Percentiles rank a stretch among this genome's conserved stretches.
phyloP scores from a whole-genome alignment of 1,140 invertebrate species.

The Lucilia sericata region DNA sequence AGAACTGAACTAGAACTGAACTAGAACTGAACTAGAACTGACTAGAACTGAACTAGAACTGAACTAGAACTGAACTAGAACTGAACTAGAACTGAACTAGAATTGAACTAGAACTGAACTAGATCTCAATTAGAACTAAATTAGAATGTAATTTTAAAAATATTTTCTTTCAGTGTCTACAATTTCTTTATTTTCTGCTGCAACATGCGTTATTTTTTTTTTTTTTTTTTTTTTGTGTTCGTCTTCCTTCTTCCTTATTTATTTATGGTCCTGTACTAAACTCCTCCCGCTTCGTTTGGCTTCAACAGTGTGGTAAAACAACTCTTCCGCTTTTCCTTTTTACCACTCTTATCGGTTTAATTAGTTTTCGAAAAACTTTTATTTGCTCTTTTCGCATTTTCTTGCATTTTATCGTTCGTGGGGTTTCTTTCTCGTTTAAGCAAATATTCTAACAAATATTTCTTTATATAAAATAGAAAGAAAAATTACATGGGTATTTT shows the following conservation, averaged over 20 bases:
- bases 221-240: background rate
- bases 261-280: background rate
- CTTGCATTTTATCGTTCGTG: background rate
- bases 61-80: too few species aligned
- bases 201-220: background rate
- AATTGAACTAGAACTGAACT: too few species aligned
- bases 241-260: background rate
- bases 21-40: too few species aligned
- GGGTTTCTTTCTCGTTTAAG: background rate
- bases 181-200: background rate
- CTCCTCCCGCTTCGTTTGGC: slow-evolving; percentile 2
- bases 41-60: too few species aligned
- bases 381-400: slow-evolving; percentile 23
- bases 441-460: slow-evolving; percentile 2
- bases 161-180: background rate
- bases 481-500: background rate
- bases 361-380: slow-evolving; percentile 44
- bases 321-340: slow-evolving; percentile 30
- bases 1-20: too few species aligned
- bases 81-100: too few species aligned
- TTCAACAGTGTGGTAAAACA: slow-evolving; percentile 33
- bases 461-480: background rate
- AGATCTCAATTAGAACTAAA: too few species aligned
- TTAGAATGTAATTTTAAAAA: too few species aligned
- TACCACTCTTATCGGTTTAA: slow-evolving; percentile 43